A percentile compares a stretch with the other conserved stretches of the same genome.
phyloP scores from a whole-genome alignment of 92 coral and sea anemone genomes.

The Bergia puertoricense region DNA sequence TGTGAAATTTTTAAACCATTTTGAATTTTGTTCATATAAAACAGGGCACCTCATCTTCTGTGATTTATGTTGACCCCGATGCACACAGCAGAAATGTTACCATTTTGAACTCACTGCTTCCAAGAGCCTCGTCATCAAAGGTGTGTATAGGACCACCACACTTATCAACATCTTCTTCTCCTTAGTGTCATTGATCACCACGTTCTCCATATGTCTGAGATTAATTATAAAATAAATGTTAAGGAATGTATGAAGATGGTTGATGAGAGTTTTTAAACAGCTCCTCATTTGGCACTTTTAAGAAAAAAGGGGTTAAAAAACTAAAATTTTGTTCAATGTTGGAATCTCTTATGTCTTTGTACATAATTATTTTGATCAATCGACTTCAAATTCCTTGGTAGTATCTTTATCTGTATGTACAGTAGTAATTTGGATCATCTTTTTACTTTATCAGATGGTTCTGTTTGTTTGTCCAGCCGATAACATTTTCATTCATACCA shows the following conservation, averaged over 20 bases:
- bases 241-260: too few relatives aligned
- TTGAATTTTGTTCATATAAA: background rate
- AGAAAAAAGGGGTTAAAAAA: too few relatives aligned
- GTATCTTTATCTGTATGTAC: background rate
- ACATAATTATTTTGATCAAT: background rate
- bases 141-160: slow-evolving; percentile 33
- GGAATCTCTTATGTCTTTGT: too few relatives aligned
- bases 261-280: too few relatives aligned
- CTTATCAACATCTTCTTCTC: too few relatives aligned
- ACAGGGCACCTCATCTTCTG: slow-evolving; percentile 97
- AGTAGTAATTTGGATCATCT: background rate
- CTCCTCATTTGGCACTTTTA: too few relatives aligned
- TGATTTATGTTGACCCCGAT: slow-evolving; percentile 98
- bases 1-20: background rate
- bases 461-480: background rate
- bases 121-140: slow-evolving; percentile 96
- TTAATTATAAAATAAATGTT: too few relatives aligned
- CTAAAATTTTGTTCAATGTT: too few relatives aligned
- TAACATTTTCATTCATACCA: background rate
- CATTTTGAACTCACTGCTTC: slow-evolving; percentile 87
- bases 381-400: background rate
- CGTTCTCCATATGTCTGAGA: too few relatives aligned
- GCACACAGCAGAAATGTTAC: slow-evolving; percentile 96
- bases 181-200: too few relatives aligned
- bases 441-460: background rate